Evolutionary conservation across 1,140 invertebrate genomes (phyloP).

Genomic region (Pachypeltis micranthus): DNA sequence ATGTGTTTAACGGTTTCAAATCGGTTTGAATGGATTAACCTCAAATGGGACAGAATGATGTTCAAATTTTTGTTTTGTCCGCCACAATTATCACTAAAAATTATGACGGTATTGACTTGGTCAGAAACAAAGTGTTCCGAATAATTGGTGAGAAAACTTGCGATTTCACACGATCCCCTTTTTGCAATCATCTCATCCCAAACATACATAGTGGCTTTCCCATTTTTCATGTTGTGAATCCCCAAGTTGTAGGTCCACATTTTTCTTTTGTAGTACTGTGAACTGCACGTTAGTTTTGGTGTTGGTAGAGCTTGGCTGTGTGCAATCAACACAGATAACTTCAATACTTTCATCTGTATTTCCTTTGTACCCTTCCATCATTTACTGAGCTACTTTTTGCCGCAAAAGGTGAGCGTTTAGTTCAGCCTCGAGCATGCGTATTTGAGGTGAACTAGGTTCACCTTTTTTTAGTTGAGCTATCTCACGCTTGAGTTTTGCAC

Average conservation of each 20-base stretch:
- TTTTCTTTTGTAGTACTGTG: slow-evolving; percentile 22
- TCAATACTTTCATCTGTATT: too few species aligned
- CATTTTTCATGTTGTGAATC: slow-evolving; percentile 18
- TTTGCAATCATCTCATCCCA: background rate
- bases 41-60: background rate
- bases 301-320: slow-evolving; percentile 21
- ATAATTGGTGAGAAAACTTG: background rate
- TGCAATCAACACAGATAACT: too few species aligned
- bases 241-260: slow-evolving; percentile 24
- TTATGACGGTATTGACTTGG: background rate
- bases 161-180: background rate
- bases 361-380: too few species aligned
- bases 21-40: too few species aligned
- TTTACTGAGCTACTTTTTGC: too few species aligned
- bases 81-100: background rate
- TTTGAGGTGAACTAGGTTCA: too few species aligned
- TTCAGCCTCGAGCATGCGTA: too few species aligned
- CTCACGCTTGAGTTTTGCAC: too few species aligned
- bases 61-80: background rate
- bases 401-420: too few species aligned
- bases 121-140: background rate
- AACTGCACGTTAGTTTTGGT: slow-evolving; percentile 18
- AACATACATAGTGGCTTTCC: background rate
- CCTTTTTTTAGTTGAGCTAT: too few species aligned
- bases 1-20: background rate